Conservation (phyloP, 1,140 invertebrate species). For the Neodiprion virginianus region DNA sequence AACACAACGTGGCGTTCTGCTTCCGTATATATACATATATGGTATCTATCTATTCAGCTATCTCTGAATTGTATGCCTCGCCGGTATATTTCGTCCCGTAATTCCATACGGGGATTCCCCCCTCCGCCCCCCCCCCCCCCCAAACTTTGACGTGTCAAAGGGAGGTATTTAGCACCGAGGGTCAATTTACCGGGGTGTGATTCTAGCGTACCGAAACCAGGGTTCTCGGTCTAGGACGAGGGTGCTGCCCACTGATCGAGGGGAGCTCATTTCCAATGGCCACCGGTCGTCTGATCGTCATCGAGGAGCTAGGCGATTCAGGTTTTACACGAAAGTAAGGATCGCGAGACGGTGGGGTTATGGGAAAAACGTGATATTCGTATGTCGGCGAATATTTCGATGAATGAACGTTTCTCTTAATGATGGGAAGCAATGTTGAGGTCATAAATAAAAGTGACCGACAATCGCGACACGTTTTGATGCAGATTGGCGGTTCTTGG, state of each 20-base stretch:
- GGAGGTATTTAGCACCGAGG: constrained; percentile 57
- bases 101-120: constrained; percentile 20
- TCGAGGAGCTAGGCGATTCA: too few species aligned
- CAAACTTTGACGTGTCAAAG: constrained; percentile 48
- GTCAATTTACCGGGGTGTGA: constrained; percentile 59
- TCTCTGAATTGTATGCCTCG: background rate
- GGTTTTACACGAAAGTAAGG: too few species aligned
- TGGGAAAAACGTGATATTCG: too few species aligned
- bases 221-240: background rate
- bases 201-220: constrained; percentile 29
- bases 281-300: too few species aligned
- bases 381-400: too few species aligned
- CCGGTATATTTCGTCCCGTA: background rate
- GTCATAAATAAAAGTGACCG: too few species aligned
- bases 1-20: too few species aligned
- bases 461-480: too few species aligned
- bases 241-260: background rate
- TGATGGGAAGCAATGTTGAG: too few species aligned
- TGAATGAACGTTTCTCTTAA: too few species aligned
- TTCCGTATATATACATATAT: background rate
- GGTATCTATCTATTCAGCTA: background rate
- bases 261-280: background rate
- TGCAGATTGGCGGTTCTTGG: too few species aligned
- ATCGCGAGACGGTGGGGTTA: too few species aligned
- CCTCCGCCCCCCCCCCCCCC: constrained; percentile 28